phyloP scores from a whole-genome alignment of 2,113 vertebrate genomes.

The Urocynchramus pylzowi region DNA sequence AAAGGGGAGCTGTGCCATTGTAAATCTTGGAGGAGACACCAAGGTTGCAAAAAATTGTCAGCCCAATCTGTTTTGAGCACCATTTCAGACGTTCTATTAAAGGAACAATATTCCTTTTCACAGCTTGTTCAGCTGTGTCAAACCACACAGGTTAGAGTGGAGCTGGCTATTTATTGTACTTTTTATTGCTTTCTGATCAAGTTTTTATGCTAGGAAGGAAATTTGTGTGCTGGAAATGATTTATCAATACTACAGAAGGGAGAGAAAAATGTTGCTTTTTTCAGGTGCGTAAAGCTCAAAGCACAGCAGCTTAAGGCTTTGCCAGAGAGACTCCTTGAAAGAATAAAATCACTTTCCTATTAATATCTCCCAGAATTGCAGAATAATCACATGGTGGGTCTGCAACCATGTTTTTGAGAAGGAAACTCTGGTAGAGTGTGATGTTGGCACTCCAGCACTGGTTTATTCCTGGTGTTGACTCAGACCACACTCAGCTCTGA shows the following conservation, averaged over 20 bases:
- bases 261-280: not conserved
- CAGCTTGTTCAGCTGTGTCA: slow-evolving; percentile 30
- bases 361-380: not conserved
- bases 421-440: not conserved
- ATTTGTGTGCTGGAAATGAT: not conserved
- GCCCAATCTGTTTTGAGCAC: slow-evolving; percentile 49
- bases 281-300: not conserved
- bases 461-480: not conserved
- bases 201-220: not conserved
- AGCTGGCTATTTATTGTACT: not conserved
- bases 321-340: not conserved
- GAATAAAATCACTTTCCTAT: fast-evolving
- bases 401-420: not conserved
- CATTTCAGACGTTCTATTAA: slow-evolving; percentile 42
- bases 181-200: slow-evolving; percentile 1
- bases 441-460: not conserved
- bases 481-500: not conserved
- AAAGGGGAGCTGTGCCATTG: slow-evolving; percentile 68
- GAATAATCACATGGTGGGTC: fast-evolving
- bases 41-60: slow-evolving; percentile 67
- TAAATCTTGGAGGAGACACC: slow-evolving; percentile 76
- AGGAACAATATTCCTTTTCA: slow-evolving; percentile 52
- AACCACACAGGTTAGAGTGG: not conserved
- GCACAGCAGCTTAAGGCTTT: not conserved
- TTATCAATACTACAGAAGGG: not conserved